phyloP scores from a whole-genome alignment of 2,797 vertebrate genomes.

The Schizopygopsis malacanthus region DNA sequence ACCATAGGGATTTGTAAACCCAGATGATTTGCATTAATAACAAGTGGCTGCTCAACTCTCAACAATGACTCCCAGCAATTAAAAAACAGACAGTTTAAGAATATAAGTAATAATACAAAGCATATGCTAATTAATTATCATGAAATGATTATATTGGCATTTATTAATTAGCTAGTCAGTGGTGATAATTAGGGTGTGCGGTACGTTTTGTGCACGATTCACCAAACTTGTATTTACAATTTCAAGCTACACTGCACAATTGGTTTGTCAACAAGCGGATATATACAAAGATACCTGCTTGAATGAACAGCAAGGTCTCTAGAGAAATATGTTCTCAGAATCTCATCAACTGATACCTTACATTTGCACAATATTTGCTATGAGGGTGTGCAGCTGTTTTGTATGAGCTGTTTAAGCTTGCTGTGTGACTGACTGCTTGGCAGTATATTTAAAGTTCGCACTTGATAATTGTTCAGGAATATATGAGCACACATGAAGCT shows the following conservation, averaged over 20 bases:
- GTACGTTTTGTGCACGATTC: constrained; percentile 7
- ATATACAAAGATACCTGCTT: not conserved
- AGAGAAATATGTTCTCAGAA: constrained; percentile 7
- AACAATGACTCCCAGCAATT: not conserved
- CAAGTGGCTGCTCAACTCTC: constrained; percentile 15
- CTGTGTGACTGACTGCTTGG: constrained; percentile 23
- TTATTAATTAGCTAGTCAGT: not conserved
- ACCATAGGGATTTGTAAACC: constrained; percentile 24
- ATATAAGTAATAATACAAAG: not conserved
- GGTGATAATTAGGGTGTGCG: not conserved
- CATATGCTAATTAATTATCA: not conserved
- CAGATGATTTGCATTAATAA: constrained; percentile 28
- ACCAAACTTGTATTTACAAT: constrained; percentile 2
- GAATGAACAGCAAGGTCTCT: not conserved
- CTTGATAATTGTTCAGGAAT: constrained; percentile 13
- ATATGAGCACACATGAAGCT: constrained; percentile 2
- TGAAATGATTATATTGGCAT: not conserved
- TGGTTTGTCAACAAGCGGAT: not conserved
- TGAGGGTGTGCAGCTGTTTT: constrained; percentile 9
- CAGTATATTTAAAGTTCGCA: not conserved
- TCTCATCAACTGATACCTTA: not conserved
- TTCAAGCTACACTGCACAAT: constrained; percentile 6
- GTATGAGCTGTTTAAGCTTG: not conserved
- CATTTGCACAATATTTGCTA: constrained; percentile 26
- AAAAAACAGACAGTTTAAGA: not conserved